These are phyloP conservation scores for Okapia johnstoni DNA, from an alignment of 2,113 vertebrate genomes.

Conservation along the genomic window DNA sequence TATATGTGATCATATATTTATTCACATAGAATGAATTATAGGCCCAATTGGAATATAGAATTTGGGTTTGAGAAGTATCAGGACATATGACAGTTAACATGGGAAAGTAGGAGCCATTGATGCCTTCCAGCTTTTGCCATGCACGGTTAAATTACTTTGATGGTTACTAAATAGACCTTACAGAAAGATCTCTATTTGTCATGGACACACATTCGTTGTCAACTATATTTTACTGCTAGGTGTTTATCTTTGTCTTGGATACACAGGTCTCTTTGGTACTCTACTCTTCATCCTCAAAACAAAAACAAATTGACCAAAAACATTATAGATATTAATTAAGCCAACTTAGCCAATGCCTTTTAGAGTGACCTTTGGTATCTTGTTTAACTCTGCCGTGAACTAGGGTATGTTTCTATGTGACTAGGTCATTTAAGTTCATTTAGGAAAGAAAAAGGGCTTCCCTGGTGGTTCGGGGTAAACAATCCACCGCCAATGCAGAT, in stretches of 20 bases:
- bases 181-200: neutral
- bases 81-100: neutral
- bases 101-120: neutral
- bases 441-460: neutral
- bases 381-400: neutral
- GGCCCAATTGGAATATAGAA: neutral
- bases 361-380: neutral
- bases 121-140: neutral
- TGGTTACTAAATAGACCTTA: neutral
- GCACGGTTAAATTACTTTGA: neutral
- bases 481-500: neutral
- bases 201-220: neutral
- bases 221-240: neutral
- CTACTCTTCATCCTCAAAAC: neutral
- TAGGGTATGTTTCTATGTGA: neutral
- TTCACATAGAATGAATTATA: neutral
- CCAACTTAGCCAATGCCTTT: neutral
- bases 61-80: neutral
- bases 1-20: neutral
- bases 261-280: neutral
- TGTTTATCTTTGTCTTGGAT: conserved; percentile 16
- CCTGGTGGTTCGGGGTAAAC: neutral
- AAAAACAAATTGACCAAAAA: neutral
- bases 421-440: neutral
- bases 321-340: neutral